Conservation (phyloP, 2,888 invertebrate species). For the Drosophila bunnanda region DNA sequence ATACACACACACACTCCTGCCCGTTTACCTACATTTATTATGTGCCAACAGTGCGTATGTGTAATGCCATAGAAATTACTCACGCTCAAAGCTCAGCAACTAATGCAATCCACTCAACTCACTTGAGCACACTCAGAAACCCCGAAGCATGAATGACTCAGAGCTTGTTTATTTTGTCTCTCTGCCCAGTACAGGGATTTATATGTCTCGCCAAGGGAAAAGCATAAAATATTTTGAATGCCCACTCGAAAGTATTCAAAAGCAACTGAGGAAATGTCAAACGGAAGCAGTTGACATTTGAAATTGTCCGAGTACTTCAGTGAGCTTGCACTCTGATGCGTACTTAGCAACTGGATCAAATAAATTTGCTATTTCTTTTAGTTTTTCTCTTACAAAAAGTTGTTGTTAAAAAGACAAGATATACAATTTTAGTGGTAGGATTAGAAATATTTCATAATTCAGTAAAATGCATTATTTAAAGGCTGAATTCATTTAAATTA, state of each 20-base stretch:
- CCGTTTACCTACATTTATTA: constrained; percentile 72
- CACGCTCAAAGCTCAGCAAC: constrained; percentile 65
- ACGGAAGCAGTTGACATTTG: constrained; percentile 40
- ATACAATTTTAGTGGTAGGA: background rate
- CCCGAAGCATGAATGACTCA: constrained; percentile 7
- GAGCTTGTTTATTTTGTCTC: constrained; percentile 26
- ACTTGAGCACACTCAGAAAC: constrained; percentile 46
- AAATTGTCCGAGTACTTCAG: background rate
- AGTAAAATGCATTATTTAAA: background rate
- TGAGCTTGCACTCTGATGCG: constrained; percentile 1
- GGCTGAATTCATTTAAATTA: background rate
- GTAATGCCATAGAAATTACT: constrained; percentile 64
- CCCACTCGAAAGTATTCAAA: constrained; percentile 17
- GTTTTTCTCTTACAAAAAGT: background rate
- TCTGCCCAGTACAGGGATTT: background rate
- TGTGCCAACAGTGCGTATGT: constrained; percentile 69
- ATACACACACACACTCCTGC: constrained; percentile 38
- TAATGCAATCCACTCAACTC: constrained; percentile 54
- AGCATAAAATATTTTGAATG: constrained; percentile 26
- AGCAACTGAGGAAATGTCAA: constrained; percentile 39
- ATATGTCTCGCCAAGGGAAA: constrained; percentile 23
- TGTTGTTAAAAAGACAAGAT: background rate
- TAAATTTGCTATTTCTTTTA: background rate
- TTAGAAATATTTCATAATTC: background rate
- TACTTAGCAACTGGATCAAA: background rate